Evolutionary conservation across 2,113 vertebrate genomes (phyloP).

Genomic region (Aegypius monachus): DNA sequence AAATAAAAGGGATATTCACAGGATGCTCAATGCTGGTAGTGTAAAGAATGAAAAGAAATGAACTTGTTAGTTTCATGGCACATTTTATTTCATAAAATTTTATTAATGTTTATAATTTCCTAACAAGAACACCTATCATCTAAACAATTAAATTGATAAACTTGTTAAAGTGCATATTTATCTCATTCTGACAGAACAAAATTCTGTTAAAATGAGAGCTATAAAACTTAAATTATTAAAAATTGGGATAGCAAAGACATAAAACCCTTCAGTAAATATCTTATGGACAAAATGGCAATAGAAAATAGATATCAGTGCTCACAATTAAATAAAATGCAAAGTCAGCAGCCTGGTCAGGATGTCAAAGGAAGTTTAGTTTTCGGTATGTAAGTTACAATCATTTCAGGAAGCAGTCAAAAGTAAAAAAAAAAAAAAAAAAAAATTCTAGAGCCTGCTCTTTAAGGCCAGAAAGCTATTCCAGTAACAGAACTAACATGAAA

Average conservation of each 20-base stretch:
- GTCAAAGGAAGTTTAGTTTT: neutral
- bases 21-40: neutral
- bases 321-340: neutral
- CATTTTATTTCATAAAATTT: neutral
- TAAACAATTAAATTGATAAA: conserved; percentile 21
- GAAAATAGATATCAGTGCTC: neutral
- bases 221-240: conserved; percentile 19
- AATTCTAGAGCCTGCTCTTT: neutral
- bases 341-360: neutral
- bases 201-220: conserved; percentile 24
- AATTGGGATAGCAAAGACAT: neutral
- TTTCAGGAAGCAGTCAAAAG: neutral
- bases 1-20: neutral
- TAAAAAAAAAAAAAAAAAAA: neutral
- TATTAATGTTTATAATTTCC: conserved; percentile 22
- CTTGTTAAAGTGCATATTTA: neutral
- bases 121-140: neutral
- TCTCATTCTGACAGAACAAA: neutral
- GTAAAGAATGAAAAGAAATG: neutral
- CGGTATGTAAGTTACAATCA: neutral
- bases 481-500: neutral
- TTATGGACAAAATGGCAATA: neutral
- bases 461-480: neutral
- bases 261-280: neutral
- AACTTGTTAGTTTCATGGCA: neutral